Percentiles rank a stretch among this genome's conserved stretches.
phyloP scores from a whole-genome alignment of 1,140 invertebrate genomes.

The Metaphire vulgaris region DNA sequence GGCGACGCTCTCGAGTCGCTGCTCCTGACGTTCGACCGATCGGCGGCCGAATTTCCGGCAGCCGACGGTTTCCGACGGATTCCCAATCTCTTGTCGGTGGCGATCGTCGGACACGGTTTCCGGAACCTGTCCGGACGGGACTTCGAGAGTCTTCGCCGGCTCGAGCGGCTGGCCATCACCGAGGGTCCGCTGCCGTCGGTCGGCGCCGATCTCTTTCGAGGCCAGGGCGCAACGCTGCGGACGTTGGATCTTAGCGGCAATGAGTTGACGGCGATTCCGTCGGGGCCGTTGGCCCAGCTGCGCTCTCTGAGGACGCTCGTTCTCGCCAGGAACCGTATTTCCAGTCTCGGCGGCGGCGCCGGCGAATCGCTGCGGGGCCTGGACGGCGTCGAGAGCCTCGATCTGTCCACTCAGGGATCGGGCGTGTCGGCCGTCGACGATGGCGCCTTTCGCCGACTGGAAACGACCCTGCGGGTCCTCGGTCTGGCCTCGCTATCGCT shows the following conservation, averaged over 20 bases:
- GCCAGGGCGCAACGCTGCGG: neutral
- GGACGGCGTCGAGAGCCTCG: neutral
- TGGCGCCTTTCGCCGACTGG: neutral
- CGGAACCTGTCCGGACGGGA: neutral
- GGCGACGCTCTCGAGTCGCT: neutral
- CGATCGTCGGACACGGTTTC: neutral
- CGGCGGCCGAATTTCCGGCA: neutral
- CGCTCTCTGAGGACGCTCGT: neutral
- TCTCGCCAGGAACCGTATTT: neutral
- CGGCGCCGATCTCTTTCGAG: too few species aligned
- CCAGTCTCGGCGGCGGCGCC: neutral
- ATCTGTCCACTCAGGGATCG: neutral
- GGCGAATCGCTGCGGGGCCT: neutral
- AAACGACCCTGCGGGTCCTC: neutral
- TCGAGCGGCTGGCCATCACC: neutral
- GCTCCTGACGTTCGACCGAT: neutral
- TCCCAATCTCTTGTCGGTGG: neutral
- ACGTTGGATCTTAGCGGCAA: neutral
- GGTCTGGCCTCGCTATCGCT: neutral
- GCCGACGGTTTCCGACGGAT: neutral
- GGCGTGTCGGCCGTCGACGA: neutral
- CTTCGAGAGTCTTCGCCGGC: neutral
- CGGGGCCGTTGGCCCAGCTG: neutral
- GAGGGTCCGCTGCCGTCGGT: neutral
- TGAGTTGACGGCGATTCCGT: neutral